Evolutionary conservation across 2,797 vertebrate genomes (phyloP), one percentile per base, ranked within the genome.

Genomic region (Brachyalestes nurse): DNA sequence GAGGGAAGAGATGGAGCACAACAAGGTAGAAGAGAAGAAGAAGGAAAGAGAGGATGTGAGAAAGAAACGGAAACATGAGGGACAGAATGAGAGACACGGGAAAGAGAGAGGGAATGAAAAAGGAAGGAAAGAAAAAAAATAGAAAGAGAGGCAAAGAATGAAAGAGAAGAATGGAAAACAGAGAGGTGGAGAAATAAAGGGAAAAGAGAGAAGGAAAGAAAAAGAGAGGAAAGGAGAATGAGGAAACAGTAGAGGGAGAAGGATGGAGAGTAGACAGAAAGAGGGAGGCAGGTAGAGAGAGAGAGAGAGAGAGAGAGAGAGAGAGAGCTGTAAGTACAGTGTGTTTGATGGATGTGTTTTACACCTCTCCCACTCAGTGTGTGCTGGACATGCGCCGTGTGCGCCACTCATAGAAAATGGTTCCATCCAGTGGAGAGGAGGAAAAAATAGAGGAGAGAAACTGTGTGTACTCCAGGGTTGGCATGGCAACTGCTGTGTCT

Each of bases 401-500:
- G 58, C 42, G 60, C 72, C 51, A 57, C 78, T 75, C 65, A 75
- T 16, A 72, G 60, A 79, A 70, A 79, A 82, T 49, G 42, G 65
- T 78, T 82, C 74, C 58, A 64, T 75, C 79, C 79, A 80, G 55
- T 45, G 53, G 71, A 67, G 72, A 60, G 58, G 23, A 58, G 69
- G 40, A 61, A 47, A 47, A 51, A 78, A 80, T 42, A 38, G 38
- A 72, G 7, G 78, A 72, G 70, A 45, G 42, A 77, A 77, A 87
- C 83, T 82, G 78, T 91, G 51, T 55, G 51, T 55, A 92, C 88
- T 88, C 85, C 81, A 77, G 58, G 16, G 89, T 93, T 91, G 91
- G 90, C 91, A 93, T 92, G 86, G 93, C 88, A 94, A 92, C 93
- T 87, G 66, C 93, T 88, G 67, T 84, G 86, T 83, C 71, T 84